Base-by-base conservation (phyloP, 1,140 invertebrate species). In the Drosophila pseudoananassae region DNA sequence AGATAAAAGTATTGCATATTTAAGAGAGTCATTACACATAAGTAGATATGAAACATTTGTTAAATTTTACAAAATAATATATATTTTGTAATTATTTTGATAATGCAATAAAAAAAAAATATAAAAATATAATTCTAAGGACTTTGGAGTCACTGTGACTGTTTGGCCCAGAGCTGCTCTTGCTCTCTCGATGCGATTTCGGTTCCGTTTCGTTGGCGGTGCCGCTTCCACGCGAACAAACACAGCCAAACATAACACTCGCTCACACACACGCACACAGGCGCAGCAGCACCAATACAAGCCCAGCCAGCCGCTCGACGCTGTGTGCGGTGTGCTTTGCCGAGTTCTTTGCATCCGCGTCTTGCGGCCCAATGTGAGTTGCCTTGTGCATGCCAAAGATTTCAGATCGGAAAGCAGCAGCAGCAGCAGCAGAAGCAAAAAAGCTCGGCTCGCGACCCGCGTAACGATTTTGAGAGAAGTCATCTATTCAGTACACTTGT, bases 261-360 rank as follows among this genome's bases (percentile, higher is more conserved):
- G 61, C 46, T 50, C 59, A 55, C 45, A 52, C 31, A 61, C 23
- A 53, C 9, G 63, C 17, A 68, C 29, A 63, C 15, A 31, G 25
- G 17, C 52, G 43, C 49, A 29, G 46, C 46, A 17, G 55, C 52
- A 60, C 43, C 46, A 53, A 72, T 40, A 54, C 50, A 29, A 29
- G 56, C 57, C 33, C 76, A 72, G 40, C 45, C 63, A 60, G 43
- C 36, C 57, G 77, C 74, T 82, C 78, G 61, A 20, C 43, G 43
- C 17, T 20, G 17, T 20, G 17, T 20, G 17, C 17, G 17, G 17
- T 20, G 15, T 65, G 74, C 55, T 87, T 78, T 76, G 40, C 40
- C 75, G 78, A 88, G 83, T 87, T 88, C 83, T 87, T 87, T 82
- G 78, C 83, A 87, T 87, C 82, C 78, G 82, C 83, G 82, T 87